Conservation (phyloP, 1,140 invertebrate genomes). For the Andrena cerasifolii region DNA sequence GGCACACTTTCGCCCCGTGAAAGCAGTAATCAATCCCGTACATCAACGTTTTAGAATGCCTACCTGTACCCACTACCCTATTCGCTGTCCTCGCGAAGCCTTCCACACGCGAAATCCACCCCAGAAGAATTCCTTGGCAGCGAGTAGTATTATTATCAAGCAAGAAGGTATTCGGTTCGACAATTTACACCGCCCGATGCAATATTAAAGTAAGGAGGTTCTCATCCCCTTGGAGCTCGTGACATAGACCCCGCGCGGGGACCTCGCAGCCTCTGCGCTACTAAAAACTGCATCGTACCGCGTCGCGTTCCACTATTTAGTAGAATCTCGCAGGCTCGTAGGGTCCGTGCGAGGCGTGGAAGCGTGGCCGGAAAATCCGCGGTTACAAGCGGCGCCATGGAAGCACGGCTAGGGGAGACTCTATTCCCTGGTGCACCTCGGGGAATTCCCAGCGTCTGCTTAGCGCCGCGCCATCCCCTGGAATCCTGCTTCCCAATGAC, state of each 20-base stretch:
- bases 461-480: conserved; percentile 38
- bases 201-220: conserved; percentile 18
- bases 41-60: too few species aligned
- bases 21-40: too few species aligned
- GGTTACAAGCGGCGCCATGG: conserved; percentile 22
- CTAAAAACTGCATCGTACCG: conserved; percentile 44
- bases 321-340: neutral
- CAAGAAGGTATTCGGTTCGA: neutral
- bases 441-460: conserved; percentile 56
- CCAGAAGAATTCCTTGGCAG: neutral
- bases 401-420: conserved; percentile 25
- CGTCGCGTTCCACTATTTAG: conserved; percentile 16
- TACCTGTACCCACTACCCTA: too few species aligned
- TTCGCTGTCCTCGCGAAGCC: neutral
- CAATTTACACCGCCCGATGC: neutral
- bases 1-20: too few species aligned
- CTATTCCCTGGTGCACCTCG: conserved; percentile 30
- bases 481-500: conserved; percentile 74
- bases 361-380: conserved; percentile 55
- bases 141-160: neutral
- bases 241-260: too few species aligned
- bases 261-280: neutral
- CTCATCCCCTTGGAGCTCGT: neutral
- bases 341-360: conserved; percentile 39
- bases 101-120: neutral